These are phyloP conservation scores for Rhinoptilus africanus DNA, from an alignment of 2,113 vertebrate genomes.

Conservation along the genomic window DNA sequence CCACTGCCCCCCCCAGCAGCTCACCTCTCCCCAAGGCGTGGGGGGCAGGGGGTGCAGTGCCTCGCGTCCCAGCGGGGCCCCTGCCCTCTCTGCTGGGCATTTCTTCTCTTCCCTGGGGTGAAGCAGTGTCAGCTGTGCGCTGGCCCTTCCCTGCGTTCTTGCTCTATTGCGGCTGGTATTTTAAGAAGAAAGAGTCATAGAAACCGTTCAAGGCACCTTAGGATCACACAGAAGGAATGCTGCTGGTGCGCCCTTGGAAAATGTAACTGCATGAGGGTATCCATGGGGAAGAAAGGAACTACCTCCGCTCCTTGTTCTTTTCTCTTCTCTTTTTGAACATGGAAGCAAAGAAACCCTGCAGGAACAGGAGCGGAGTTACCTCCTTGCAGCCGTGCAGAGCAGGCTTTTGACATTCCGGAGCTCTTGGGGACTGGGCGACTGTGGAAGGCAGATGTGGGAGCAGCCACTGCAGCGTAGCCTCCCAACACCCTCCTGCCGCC, in stretches of 20 bases:
- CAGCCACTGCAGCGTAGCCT: rapidly evolving
- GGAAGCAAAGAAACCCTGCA: not conserved
- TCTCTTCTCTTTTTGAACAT: not conserved
- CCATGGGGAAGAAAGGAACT: not conserved
- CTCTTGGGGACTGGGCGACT: not conserved
- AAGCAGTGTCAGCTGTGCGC: rapidly evolving
- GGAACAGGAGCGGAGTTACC: not conserved
- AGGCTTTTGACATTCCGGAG: no score
- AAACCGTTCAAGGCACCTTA: not conserved
- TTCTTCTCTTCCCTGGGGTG: no score
- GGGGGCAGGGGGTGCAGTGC: no score
- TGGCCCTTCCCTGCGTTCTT: no score
- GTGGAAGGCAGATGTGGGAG: not conserved
- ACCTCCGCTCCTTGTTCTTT: not conserved
- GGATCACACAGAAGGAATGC: not conserved
- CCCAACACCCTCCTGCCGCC: not conserved
- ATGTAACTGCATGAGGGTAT: no score
- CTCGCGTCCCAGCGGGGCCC: no score
- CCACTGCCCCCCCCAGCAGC: not conserved
- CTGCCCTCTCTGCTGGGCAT: no score
- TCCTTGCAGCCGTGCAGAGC: not conserved
- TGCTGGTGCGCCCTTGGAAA: no score
- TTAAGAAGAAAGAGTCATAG: not conserved
- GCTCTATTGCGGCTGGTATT: rapidly evolving
- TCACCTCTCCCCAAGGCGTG: no score